A percentile compares a stretch with the other conserved stretches of the same genome.
These are phyloP conservation scores for Ostrea denselamellosa DNA, from an alignment of 1,140 invertebrate genomes.

Conservation along the genomic window DNA sequence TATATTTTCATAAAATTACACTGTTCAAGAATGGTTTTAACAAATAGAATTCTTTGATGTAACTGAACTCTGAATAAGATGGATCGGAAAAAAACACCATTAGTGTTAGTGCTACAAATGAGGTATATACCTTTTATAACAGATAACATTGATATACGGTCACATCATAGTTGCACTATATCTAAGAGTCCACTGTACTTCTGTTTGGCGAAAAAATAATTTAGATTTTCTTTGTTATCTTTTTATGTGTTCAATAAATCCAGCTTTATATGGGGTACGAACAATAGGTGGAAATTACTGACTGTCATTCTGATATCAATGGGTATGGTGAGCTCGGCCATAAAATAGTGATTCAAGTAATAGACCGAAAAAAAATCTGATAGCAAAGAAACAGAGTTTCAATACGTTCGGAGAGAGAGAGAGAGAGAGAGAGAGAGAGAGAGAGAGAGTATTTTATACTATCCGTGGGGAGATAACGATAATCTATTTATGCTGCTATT, in stretches of 20 bases:
- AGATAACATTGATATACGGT: too few relatives aligned
- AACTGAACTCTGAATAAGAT: not conserved
- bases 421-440: not conserved
- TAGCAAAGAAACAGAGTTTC: too few relatives aligned
- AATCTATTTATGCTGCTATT: not conserved
- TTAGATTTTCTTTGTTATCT: not conserved
- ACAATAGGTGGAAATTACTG: not conserved
- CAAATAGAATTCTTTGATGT: not conserved
- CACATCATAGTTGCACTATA: not conserved
- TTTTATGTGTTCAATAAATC: constrained; percentile 2
- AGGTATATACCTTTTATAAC: too few relatives aligned
- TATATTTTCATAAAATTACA: not conserved
- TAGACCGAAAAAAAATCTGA: too few relatives aligned
- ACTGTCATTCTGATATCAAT: too few relatives aligned
- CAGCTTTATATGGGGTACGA: not conserved
- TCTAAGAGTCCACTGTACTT: not conserved
- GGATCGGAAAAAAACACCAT: too few relatives aligned
- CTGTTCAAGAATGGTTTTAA: not conserved
- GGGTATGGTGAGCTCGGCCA: too few relatives aligned
- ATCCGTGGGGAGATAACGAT: not conserved
- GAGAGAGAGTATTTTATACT: not conserved
- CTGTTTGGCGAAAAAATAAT: not conserved
- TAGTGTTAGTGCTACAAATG: too few relatives aligned
- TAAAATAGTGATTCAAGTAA: too few relatives aligned
- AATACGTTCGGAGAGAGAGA: too few relatives aligned